Percentiles rank a stretch among this genome's conserved stretches.
These are phyloP conservation scores for Caiman crocodilus DNA, from an alignment of 2,797 vertebrate species.

Conservation along the genomic window DNA sequence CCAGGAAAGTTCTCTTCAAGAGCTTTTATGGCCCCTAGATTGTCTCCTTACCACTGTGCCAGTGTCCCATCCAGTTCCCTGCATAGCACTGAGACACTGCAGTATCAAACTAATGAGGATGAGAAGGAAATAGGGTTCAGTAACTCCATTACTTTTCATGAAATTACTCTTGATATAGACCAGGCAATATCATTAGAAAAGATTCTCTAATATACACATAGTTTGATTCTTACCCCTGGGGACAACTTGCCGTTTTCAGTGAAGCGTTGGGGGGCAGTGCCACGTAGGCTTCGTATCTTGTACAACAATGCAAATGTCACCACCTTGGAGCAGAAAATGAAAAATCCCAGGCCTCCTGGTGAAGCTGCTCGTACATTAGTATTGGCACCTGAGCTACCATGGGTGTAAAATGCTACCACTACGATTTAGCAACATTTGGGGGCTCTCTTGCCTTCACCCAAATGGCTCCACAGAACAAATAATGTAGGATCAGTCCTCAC, in stretches of 20 bases:
- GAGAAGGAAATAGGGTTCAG: neutral
- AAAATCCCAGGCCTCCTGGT: neutral
- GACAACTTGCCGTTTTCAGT: neutral
- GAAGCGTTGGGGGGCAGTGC: neutral
- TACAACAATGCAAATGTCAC: slow-evolving; percentile 23
- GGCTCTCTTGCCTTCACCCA: neutral
- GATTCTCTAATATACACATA: neutral
- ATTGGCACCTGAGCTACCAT: slow-evolving; percentile 54
- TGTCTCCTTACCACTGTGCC: too few relatives aligned
- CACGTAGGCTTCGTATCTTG: neutral
- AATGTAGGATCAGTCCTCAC: slow-evolving; percentile 16
- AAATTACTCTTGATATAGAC: neutral
- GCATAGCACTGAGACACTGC: too few relatives aligned
- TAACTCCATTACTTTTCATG: neutral
- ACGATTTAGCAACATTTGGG: slow-evolving; percentile 20
- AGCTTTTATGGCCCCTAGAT: neutral
- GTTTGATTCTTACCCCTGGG: neutral
- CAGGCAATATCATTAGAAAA: neutral
- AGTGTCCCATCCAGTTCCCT: too few relatives aligned
- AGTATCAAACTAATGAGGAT: too few relatives aligned
- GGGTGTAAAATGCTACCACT: slow-evolving; percentile 51
- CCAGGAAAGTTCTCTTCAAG: neutral
- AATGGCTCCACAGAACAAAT: slow-evolving; percentile 58
- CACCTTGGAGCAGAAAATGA: slow-evolving; percentile 25
- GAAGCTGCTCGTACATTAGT: neutral